Conservation (phyloP, 1,140 invertebrate genomes). For the Atopsyche davidsoni region DNA sequence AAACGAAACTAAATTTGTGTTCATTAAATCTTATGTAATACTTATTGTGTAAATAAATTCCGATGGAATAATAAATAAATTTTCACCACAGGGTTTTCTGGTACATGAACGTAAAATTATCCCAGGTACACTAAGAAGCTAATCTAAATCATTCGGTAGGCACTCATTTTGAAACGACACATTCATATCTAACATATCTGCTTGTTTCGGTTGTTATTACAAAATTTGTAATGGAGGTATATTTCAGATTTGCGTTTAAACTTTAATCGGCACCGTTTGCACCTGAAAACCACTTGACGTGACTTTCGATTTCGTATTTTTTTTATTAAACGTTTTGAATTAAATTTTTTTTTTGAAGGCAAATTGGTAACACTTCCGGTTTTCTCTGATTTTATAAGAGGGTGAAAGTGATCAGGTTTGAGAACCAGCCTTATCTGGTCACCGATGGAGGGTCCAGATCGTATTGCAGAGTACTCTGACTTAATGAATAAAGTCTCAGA, state of each 20-base stretch:
- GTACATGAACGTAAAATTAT: slow-evolving; percentile 12
- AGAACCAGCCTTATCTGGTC: too few relatives aligned
- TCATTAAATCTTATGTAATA: slow-evolving; percentile 4
- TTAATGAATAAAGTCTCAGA: neutral
- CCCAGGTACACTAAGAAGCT: slow-evolving; percentile 28
- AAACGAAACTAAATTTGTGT: neutral
- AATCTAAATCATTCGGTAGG: slow-evolving; percentile 24
- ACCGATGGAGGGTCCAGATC: neutral
- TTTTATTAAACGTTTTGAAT: slow-evolving; percentile 13
- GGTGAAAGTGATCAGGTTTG: too few relatives aligned
- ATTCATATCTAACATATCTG: slow-evolving; percentile 15
- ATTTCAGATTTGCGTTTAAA: slow-evolving; percentile 25
- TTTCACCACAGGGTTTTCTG: neutral
- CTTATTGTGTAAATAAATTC: slow-evolving; percentile 1
- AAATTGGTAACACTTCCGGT: neutral
- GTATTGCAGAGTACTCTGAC: neutral
- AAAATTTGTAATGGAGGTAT: slow-evolving; percentile 23
- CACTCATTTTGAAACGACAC: slow-evolving; percentile 29
- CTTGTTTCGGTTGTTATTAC: slow-evolving; percentile 20
- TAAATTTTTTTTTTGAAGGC: neutral
- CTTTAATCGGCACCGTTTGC: slow-evolving; percentile 27
- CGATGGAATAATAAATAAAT: too few relatives aligned
- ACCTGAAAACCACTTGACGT: slow-evolving; percentile 22
- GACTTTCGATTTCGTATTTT: slow-evolving; percentile 15
- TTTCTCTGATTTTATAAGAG: too few relatives aligned